A percentile compares a stretch with the other conserved stretches of the same genome.
Evolutionary conservation across 2,113 vertebrate species (phyloP).

Genomic region (Strix uralensis): DNA sequence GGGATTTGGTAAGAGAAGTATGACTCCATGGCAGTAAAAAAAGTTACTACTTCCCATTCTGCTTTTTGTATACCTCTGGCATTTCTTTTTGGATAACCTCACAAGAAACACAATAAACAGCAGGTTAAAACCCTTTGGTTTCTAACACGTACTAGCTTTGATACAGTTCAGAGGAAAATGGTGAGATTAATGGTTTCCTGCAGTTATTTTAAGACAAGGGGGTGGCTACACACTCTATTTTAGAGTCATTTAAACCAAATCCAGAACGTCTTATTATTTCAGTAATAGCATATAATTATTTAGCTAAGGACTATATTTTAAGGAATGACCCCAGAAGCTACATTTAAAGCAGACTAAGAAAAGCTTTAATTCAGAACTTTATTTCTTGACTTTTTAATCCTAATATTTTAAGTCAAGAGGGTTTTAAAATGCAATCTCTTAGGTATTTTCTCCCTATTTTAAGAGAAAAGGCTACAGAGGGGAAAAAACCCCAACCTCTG

Average conservation of each 20-base stretch:
- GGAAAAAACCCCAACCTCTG: background rate
- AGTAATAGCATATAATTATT: background rate
- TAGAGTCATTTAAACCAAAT: background rate
- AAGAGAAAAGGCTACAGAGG: background rate
- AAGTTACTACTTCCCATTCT: background rate
- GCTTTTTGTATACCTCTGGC: background rate
- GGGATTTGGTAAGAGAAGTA: background rate
- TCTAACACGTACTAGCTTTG: background rate
- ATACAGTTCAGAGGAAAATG: background rate
- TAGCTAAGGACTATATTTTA: background rate
- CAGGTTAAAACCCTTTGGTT: background rate
- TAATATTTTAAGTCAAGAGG: background rate
- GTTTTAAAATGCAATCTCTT: background rate
- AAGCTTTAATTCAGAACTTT: background rate
- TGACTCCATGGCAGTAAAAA: background rate
- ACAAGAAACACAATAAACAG: background rate
- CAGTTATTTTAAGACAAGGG: background rate
- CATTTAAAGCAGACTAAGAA: background rate
- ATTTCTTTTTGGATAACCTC: background rate
- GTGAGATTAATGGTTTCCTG: background rate
- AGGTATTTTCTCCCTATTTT: background rate
- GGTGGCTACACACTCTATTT: background rate
- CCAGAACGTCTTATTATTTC: background rate
- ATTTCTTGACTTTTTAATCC: background rate
- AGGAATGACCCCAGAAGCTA: background rate